Evolutionary conservation across 2,888 invertebrate genomes (phyloP).

Genomic region (Tetrapedia diversipes): DNA sequence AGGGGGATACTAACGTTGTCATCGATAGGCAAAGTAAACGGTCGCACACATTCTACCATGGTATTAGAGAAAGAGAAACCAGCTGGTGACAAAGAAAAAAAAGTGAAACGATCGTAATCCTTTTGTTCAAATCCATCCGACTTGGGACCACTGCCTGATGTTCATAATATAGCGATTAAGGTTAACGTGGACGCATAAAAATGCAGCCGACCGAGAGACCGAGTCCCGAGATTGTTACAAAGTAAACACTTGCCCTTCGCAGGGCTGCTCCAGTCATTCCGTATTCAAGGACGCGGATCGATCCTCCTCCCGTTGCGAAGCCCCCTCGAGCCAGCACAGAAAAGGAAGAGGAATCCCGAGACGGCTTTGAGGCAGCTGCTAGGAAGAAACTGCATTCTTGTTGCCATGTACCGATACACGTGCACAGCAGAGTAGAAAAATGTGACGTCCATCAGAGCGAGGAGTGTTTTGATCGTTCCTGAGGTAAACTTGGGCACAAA

Average conservation of each 20-base stretch:
- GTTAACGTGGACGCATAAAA: slow-evolving; percentile 68
- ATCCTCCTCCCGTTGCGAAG: slow-evolving; percentile 48
- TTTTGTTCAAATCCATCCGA: slow-evolving; percentile 20
- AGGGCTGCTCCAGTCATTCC: slow-evolving; percentile 59
- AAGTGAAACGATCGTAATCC: slow-evolving; percentile 12
- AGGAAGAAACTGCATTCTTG: slow-evolving; percentile 50
- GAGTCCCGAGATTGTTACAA: slow-evolving; percentile 66
- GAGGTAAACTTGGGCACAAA: no score
- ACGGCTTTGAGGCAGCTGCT: slow-evolving; percentile 42
- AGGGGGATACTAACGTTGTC: not conserved
- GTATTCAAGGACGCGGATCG: slow-evolving; percentile 65
- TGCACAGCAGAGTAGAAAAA: slow-evolving; percentile 3
- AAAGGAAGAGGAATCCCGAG: slow-evolving; percentile 44
- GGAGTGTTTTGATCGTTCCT: not conserved
- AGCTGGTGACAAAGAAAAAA: slow-evolving; percentile 10
- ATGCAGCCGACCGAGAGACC: slow-evolving; percentile 70
- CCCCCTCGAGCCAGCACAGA: slow-evolving; percentile 27
- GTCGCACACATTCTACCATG: no score
- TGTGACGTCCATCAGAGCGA: not conserved
- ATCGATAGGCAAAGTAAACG: no score
- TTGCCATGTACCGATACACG: slow-evolving; percentile 2
- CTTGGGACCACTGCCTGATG: slow-evolving; percentile 38
- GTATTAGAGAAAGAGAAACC: no score
- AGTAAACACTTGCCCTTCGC: slow-evolving; percentile 66
- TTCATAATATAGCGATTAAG: slow-evolving; percentile 67